Conservation (phyloP, 1,140 invertebrate species). For the Scaptomyza montana region DNA sequence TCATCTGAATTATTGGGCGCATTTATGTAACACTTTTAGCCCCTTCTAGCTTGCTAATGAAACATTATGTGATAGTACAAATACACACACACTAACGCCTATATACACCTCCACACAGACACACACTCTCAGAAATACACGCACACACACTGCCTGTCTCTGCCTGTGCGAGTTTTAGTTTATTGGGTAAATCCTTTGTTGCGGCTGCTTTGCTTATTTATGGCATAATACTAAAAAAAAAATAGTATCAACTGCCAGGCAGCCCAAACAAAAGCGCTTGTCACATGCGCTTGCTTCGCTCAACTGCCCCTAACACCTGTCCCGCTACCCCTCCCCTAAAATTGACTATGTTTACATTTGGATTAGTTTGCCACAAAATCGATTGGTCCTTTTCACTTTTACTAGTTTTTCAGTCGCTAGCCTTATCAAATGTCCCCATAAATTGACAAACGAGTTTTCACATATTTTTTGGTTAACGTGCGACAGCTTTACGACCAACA, state of each 20-base stretch:
- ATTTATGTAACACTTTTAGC: slow-evolving; percentile 66
- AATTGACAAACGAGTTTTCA: slow-evolving; percentile 47
- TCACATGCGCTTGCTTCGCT: slow-evolving; percentile 27
- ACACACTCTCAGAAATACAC: not conserved
- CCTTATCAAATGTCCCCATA: slow-evolving; percentile 50
- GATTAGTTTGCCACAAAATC: slow-evolving; percentile 37
- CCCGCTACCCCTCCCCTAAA: not conserved
- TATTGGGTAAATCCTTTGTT: slow-evolving; percentile 70
- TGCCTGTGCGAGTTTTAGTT: slow-evolving; percentile 36
- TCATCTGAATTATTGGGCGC: slow-evolving; percentile 65
- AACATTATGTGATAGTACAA: slow-evolving; percentile 65
- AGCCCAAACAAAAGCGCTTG: slow-evolving; percentile 31
- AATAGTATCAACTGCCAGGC: not conserved
- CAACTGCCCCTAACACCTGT: not conserved
- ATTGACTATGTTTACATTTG: slow-evolving; percentile 47
- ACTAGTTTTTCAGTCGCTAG: slow-evolving; percentile 17
- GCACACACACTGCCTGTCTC: slow-evolving; percentile 1
- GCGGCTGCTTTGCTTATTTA: slow-evolving; percentile 48
- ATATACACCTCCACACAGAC: slow-evolving; percentile 8
- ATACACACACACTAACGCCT: slow-evolving; percentile 42
- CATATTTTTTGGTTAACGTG: slow-evolving; percentile 15
- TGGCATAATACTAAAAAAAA: slow-evolving; percentile 15
- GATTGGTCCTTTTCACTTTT: slow-evolving; percentile 33
- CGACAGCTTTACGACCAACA: slow-evolving; percentile 13
- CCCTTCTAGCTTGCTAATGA: slow-evolving; percentile 53